phyloP scores from a whole-genome alignment of 2,797 vertebrate species.

The Taeniopygia guttata region DNA sequence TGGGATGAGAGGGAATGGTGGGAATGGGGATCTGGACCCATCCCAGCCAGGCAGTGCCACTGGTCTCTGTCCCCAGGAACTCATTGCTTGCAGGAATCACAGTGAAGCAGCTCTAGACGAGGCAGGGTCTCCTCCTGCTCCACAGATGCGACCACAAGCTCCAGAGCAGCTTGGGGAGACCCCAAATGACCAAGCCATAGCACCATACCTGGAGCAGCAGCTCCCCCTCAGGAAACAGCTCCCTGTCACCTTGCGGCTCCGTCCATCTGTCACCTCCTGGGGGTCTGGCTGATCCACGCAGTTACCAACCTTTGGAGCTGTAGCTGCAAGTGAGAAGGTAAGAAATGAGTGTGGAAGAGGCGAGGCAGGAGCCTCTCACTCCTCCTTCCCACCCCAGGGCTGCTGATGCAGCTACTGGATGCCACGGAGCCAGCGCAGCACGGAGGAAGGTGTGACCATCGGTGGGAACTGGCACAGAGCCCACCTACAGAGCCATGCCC shows the following conservation, averaged over 20 bases:
- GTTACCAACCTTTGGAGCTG: background rate
- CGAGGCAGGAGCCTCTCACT: background rate
- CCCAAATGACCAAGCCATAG: background rate
- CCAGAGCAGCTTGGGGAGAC: background rate
- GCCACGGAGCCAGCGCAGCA: accelerated
- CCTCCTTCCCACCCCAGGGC: background rate
- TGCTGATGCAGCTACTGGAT: background rate
- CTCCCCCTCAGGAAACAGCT: conserved; percentile 38
- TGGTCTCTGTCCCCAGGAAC: background rate
- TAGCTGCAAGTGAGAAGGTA: background rate
- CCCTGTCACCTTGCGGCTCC: accelerated
- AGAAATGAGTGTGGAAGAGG: background rate
- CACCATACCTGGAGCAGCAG: conserved; percentile 46
- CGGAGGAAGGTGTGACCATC: background rate
- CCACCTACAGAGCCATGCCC: background rate
- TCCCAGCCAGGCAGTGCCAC: background rate
- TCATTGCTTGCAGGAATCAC: background rate
- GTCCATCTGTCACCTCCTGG: background rate
- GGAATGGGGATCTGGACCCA: background rate
- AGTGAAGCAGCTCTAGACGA: background rate
- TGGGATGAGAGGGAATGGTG: background rate
- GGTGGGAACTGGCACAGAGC: background rate
- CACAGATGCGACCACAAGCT: background rate
- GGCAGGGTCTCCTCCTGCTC: background rate
- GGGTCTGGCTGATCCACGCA: background rate